These are phyloP conservation scores for Ormyrus thymus DNA, from an alignment of 2,888 invertebrate genomes.

Conservation along the genomic window DNA sequence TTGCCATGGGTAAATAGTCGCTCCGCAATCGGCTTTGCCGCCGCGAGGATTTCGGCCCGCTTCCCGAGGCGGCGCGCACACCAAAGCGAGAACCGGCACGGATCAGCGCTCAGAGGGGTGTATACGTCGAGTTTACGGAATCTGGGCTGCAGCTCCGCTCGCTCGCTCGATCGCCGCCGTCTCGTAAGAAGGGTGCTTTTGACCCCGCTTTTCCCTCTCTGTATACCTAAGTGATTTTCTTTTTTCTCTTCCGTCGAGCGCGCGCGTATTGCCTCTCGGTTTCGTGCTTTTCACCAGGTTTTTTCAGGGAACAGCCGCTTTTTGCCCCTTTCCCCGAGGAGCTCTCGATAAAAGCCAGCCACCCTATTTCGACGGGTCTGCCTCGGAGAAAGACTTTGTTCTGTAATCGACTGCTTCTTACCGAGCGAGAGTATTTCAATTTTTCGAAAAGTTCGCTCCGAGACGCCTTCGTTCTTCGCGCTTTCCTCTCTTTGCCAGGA, in stretches of 20 bases:
- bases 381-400: no score
- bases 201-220: not conserved
- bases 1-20: constrained; percentile 28
- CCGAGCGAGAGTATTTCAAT: no score
- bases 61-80: not conserved
- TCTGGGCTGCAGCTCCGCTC: constrained; percentile 1
- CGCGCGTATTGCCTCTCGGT: no score
- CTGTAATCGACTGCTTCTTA: no score
- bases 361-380: no score
- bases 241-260: not conserved
- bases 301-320: not conserved
- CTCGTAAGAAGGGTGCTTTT: not conserved
- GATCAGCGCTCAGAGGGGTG: not conserved
- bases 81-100: no score
- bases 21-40: constrained; percentile 1
- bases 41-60: constrained; percentile 8
- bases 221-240: constrained; percentile 15
- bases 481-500: not conserved
- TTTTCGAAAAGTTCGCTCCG: no score
- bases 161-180: not conserved
- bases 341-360: no score
- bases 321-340: not conserved
- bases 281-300: not conserved
- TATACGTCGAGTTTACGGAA: constrained; percentile 21
- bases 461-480: not conserved